A percentile compares a stretch with the other conserved stretches of the same genome.
phyloP scores from a whole-genome alignment of 2,797 vertebrate genomes.

The Menidia menidia region DNA sequence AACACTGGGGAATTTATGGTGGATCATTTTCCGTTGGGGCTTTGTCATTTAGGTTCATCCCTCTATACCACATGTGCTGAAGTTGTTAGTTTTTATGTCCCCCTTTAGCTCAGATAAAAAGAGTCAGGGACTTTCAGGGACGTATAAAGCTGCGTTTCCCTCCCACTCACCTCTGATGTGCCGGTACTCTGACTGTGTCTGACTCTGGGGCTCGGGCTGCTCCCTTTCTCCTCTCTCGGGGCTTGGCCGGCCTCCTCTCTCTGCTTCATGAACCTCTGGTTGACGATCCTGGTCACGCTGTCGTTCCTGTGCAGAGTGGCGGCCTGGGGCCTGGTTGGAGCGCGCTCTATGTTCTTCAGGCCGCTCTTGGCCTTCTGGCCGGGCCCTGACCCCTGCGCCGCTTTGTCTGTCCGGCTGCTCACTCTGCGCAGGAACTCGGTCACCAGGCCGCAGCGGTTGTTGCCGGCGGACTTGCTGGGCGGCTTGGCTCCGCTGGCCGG shows the following conservation, averaged over 20 bases:
- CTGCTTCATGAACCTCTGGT: constrained; percentile 91
- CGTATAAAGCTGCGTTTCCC: not conserved
- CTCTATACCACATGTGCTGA: too few species aligned
- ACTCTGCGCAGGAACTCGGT: constrained; percentile 96
- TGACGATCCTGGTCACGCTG: constrained; percentile 88
- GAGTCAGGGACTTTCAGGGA: not conserved
- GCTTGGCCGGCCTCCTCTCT: constrained; percentile 81
- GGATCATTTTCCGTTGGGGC: not conserved
- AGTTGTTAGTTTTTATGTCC: too few species aligned
- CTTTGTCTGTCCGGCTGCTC: constrained; percentile 88
- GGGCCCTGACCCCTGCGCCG: not conserved
- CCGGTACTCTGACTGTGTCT: constrained; percentile 75
- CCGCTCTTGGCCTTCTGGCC: constrained; percentile 70
- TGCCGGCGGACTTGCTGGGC: constrained; percentile 72
- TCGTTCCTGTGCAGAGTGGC: constrained; percentile 83
- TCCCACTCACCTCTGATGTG: constrained; percentile 84
- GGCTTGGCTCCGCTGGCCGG: constrained; percentile 74
- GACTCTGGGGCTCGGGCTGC: constrained; percentile 53
- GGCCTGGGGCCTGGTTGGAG: constrained; percentile 56
- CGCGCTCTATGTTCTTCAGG: constrained; percentile 79
- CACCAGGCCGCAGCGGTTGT: constrained; percentile 89
- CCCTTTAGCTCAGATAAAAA: too few species aligned
- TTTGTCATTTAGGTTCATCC: too few species aligned
- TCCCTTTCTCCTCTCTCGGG: constrained; percentile 66
- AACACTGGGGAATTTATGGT: not conserved